These are phyloP conservation scores for Nothocercus nigrocapillus DNA, from an alignment of 2,113 vertebrate genomes.

Conservation along the genomic window DNA sequence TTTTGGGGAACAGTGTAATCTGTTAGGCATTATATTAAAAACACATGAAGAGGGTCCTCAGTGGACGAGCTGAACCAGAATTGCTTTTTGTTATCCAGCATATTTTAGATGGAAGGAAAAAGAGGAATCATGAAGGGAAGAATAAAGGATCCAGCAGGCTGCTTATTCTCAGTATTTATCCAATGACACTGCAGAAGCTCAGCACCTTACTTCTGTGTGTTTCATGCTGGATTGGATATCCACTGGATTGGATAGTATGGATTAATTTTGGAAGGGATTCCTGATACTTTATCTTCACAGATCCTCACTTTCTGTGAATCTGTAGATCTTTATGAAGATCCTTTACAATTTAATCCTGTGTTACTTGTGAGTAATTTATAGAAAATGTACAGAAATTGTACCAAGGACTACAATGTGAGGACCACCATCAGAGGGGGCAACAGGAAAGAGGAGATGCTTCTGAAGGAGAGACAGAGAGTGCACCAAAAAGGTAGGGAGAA, in stretches of 20 bases:
- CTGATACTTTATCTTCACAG: neutral
- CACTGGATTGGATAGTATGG: neutral
- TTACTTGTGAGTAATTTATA: neutral
- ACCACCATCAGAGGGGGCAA: neutral
- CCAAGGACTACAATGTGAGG: neutral
- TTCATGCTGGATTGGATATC: neutral
- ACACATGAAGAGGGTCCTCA: constrained; percentile 34
- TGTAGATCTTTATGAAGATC: neutral
- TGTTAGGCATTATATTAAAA: constrained; percentile 59
- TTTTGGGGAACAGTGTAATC: constrained; percentile 47
- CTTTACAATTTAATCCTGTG: neutral
- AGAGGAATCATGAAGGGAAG: neutral
- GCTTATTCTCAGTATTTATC: neutral
- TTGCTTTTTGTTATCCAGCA: constrained; percentile 4
- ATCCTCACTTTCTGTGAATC: neutral
- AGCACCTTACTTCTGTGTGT: neutral
- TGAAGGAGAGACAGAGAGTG: neutral
- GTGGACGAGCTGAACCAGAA: constrained; percentile 41
- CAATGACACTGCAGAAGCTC: neutral
- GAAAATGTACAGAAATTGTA: neutral
- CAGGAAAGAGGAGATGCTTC: neutral
- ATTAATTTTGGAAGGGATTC: neutral
- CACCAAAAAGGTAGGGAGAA: neutral
- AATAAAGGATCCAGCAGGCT: neutral
- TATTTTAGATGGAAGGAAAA: neutral